phyloP scores from a whole-genome alignment of 1,140 invertebrate genomes.

The Pachyrhynchus sulphureomaculatus region DNA sequence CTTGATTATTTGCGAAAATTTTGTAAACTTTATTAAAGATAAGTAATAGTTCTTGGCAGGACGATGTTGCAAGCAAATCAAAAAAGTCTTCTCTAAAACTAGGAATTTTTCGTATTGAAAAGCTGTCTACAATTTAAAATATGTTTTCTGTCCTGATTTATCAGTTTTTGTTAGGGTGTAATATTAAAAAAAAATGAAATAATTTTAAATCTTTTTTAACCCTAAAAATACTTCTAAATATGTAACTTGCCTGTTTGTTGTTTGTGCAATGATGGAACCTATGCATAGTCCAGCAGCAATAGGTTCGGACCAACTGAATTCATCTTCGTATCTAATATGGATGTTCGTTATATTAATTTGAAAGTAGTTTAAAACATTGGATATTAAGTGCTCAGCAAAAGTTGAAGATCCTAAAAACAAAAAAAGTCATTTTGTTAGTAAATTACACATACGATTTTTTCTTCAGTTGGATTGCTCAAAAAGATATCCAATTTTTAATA shows the following conservation, averaged over 20 bases:
- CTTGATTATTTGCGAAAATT: too few species aligned
- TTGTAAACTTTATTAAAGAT: too few species aligned
- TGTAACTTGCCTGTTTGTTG: constrained; percentile 80
- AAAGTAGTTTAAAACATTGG: constrained; percentile 77
- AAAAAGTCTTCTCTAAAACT: too few species aligned
- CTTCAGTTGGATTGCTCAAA: neutral
- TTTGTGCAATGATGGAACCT: constrained; percentile 75
- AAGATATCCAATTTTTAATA: too few species aligned
- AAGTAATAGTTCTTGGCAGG: too few species aligned
- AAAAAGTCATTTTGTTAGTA: neutral
- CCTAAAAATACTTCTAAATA: constrained; percentile 3
- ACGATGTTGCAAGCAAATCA: too few species aligned
- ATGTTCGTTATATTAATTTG: constrained; percentile 79
- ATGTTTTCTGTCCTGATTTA: too few species aligned
- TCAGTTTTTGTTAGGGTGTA: too few species aligned
- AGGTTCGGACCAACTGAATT: constrained; percentile 64
- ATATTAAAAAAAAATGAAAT: too few species aligned
- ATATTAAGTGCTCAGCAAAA: constrained; percentile 72
- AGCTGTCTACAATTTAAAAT: too few species aligned
- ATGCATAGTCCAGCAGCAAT: constrained; percentile 78
- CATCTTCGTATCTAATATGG: constrained; percentile 82
- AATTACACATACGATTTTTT: neutral
- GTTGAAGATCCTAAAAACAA: constrained; percentile 49
- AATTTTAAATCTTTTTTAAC: too few species aligned
- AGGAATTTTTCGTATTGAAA: too few species aligned